These are phyloP conservation scores for Chaenogobius annularis DNA, from an alignment of 2,113 vertebrate species.

Conservation along the genomic window DNA sequence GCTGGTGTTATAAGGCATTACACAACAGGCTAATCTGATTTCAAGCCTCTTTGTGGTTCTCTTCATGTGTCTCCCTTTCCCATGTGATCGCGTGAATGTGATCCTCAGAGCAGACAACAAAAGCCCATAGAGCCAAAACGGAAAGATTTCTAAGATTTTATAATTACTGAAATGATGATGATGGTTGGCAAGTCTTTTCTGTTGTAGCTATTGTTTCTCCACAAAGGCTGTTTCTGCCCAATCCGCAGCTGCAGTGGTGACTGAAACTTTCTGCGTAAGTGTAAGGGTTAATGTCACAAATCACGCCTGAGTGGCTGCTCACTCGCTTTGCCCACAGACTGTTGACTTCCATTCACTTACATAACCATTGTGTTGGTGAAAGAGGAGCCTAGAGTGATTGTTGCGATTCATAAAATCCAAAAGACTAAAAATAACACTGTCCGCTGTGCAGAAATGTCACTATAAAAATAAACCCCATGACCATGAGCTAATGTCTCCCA, in stretches of 20 bases:
- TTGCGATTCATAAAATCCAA: constrained; percentile 51
- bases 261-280: constrained; percentile 19
- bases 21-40: constrained; percentile 63
- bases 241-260: not conserved
- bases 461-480: constrained; percentile 5
- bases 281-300: constrained; percentile 49
- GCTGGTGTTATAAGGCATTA: constrained; percentile 46
- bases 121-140: not conserved
- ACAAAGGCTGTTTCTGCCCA: not conserved
- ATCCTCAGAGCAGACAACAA: constrained; percentile 4
- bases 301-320: constrained; percentile 51
- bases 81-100: constrained; percentile 18
- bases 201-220: not conserved
- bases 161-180: not conserved
- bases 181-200: not conserved
- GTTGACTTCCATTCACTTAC: constrained; percentile 48
- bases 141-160: constrained; percentile 3
- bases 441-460: constrained; percentile 7
- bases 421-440: constrained; percentile 36
- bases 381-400: constrained; percentile 25
- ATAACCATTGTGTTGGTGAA: constrained; percentile 46
- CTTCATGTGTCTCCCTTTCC: constrained; percentile 33
- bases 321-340: constrained; percentile 34
- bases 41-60: constrained; percentile 41
- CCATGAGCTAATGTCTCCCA: not conserved